phyloP scores from a whole-genome alignment of 2,113 vertebrate genomes.

The Toxotes chatareus region DNA sequence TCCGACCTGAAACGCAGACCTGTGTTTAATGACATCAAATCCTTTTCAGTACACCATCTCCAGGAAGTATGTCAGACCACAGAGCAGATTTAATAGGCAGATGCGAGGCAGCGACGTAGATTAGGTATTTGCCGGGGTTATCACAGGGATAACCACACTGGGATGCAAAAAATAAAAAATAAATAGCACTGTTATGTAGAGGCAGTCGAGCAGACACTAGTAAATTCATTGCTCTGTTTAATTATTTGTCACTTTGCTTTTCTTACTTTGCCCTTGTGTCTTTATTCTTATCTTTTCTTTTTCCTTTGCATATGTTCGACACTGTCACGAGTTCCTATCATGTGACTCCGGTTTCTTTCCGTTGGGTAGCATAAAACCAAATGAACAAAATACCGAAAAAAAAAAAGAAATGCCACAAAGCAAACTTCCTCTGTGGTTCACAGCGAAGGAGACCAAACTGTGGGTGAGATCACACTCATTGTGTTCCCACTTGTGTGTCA shows the following conservation, averaged over 20 bases:
- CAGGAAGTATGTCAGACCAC: not conserved
- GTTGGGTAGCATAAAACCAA: constrained; percentile 22
- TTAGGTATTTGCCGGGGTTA: constrained; percentile 25
- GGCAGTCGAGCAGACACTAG: not conserved
- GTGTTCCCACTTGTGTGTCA: constrained; percentile 20
- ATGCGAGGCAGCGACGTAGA: not conserved
- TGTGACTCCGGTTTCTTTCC: not conserved
- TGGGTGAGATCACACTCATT: constrained; percentile 36
- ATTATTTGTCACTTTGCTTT: not conserved
- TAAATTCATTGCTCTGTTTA: not conserved
- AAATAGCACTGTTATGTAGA: not conserved
- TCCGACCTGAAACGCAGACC: constrained; percentile 52
- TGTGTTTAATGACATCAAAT: constrained; percentile 35
- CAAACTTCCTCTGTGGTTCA: constrained; percentile 10
- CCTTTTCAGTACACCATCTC: not conserved
- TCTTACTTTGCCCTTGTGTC: not conserved
- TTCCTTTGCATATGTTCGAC: not conserved
- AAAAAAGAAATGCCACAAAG: not conserved
- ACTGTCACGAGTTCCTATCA: not conserved
- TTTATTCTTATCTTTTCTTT: not conserved
- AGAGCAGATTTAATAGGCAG: not conserved
- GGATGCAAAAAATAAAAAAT: not conserved
- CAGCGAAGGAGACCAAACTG: not conserved
- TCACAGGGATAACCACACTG: not conserved
- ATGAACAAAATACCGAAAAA: constrained; percentile 26